Conservation (phyloP, 2,113 vertebrate species). For the Dolichallabes microphthalmus region DNA sequence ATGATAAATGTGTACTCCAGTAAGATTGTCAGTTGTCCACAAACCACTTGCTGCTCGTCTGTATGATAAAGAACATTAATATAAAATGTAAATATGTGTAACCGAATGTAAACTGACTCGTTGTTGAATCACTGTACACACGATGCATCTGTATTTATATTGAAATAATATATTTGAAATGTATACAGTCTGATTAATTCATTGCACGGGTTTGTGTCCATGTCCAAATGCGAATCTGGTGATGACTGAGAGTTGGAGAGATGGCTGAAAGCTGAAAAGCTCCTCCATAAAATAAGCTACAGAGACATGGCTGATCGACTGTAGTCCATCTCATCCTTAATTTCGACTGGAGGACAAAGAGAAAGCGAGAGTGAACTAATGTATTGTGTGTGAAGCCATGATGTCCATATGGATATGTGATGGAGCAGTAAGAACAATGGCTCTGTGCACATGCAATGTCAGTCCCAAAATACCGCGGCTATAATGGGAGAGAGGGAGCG, state of each 20-base stretch:
- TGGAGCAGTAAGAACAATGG: slow-evolving; percentile 42
- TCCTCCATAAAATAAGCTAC: neutral
- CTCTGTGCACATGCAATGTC: slow-evolving; percentile 33
- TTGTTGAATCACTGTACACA: neutral
- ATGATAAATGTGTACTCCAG: neutral
- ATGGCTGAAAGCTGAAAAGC: neutral
- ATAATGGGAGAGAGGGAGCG: slow-evolving; percentile 40
- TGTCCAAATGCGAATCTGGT: neutral
- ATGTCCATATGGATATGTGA: slow-evolving; percentile 37
- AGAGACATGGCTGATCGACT: slow-evolving; percentile 16
- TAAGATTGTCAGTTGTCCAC: neutral
- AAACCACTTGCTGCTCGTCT: slow-evolving; percentile 31
- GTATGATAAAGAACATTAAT: neutral
- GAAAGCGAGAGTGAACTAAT: neutral
- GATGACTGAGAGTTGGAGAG: neutral
- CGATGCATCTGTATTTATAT: neutral
- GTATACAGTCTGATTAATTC: neutral
- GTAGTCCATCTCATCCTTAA: neutral
- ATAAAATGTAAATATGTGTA: neutral
- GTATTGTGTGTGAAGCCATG: neutral
- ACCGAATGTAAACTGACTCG: neutral
- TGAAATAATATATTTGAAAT: neutral
- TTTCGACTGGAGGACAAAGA: neutral
- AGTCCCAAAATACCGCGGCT: slow-evolving; percentile 43
- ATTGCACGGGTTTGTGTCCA: neutral